Conservation (phyloP, 2,888 invertebrate genomes). For the Sinotaia quadrata region DNA sequence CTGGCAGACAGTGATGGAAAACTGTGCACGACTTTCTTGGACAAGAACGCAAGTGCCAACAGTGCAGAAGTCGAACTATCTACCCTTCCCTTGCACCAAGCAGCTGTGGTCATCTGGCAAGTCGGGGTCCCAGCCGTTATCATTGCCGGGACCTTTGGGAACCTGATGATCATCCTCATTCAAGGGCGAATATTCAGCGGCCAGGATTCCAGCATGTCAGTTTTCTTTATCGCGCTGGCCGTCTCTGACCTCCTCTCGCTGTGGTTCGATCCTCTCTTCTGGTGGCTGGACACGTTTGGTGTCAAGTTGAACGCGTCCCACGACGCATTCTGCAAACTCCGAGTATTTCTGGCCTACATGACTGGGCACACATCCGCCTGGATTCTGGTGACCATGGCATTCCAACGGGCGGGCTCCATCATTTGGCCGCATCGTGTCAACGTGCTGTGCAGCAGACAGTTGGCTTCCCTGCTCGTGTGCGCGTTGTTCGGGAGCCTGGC, state of each 20-base stretch:
- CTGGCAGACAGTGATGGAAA: too few species aligned
- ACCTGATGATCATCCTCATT: constrained; percentile 17
- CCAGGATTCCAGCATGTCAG: constrained; percentile 18
- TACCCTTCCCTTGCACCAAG: constrained; percentile 5
- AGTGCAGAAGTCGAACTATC: too few species aligned
- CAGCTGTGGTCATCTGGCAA: background rate
- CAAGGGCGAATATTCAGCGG: background rate
- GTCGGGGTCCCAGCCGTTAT: constrained; percentile 4
- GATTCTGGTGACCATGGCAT: constrained; percentile 33
- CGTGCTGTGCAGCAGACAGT: background rate
- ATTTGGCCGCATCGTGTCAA: constrained; percentile 26
- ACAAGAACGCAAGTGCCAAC: too few species aligned
- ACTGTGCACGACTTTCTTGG: too few species aligned
- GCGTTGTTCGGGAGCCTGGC: background rate
- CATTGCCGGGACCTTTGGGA: constrained; percentile 6
- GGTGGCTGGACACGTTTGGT: background rate
- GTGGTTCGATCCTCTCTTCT: constrained; percentile 12
- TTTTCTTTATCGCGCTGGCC: constrained; percentile 32
- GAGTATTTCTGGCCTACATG: constrained; percentile 16
- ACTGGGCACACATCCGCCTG: constrained; percentile 25
- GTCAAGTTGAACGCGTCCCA: background rate
- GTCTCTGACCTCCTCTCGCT: constrained; percentile 32
- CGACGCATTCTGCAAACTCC: constrained; percentile 28
- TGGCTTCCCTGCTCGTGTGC: background rate
- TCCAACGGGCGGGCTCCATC: constrained; percentile 21